Evolutionary conservation across 2,797 vertebrate genomes (phyloP).

Genomic region (Sciurus carolinensis): DNA sequence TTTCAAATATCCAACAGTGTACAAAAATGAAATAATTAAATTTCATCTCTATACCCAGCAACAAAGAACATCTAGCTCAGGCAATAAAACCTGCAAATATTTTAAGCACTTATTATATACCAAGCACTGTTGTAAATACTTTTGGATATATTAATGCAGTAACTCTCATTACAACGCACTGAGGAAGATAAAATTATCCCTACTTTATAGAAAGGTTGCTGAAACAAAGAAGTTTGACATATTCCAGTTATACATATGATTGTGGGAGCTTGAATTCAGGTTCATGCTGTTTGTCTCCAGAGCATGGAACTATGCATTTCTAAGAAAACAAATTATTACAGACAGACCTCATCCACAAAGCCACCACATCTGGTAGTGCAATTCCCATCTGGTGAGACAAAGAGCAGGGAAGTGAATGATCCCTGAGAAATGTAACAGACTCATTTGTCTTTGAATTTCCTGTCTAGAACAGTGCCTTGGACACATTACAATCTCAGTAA

Average conservation of each 20-base stretch:
- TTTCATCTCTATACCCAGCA: neutral
- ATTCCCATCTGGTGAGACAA: neutral
- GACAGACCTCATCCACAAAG: neutral
- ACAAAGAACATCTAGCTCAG: neutral
- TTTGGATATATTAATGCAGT: neutral
- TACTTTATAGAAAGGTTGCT: neutral
- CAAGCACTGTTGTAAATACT: neutral
- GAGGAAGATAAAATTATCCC: neutral
- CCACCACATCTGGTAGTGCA: neutral
- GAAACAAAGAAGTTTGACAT: neutral
- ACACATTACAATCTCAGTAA: neutral
- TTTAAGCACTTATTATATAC: neutral
- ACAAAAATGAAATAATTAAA: neutral
- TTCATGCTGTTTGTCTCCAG: neutral
- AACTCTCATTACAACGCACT: neutral
- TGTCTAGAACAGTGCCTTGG: neutral
- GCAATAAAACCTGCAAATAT: neutral
- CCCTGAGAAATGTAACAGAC: neutral
- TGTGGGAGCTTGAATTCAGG: neutral
- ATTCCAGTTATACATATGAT: neutral
- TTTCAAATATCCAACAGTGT: neutral
- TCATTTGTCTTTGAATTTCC: neutral
- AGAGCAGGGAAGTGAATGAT: neutral
- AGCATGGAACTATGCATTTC: neutral
- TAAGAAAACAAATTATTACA: neutral